Percentiles rank a stretch among this genome's conserved stretches.
These are phyloP conservation scores for Meteorus sp. DNA, from an alignment of 1,140 invertebrate species.

Conservation along the genomic window DNA sequence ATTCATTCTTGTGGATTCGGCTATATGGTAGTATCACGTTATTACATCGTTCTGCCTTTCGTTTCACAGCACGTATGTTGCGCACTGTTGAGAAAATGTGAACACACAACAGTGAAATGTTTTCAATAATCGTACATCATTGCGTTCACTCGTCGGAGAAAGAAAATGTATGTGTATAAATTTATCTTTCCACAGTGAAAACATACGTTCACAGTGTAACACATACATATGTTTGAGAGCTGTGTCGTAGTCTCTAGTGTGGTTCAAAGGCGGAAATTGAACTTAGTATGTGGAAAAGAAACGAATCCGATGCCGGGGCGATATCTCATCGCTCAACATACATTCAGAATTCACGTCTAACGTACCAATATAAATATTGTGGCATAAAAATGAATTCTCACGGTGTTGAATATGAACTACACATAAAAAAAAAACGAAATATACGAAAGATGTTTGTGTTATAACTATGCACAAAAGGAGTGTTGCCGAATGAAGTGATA, in stretches of 20 bases:
- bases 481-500: too few species aligned
- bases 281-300: slow-evolving; percentile 15
- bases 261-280: slow-evolving; percentile 32
- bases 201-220: too few species aligned
- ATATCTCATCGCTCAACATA: too few species aligned
- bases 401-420: too few species aligned
- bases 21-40: too few species aligned
- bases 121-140: slow-evolving; percentile 39
- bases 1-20: background rate
- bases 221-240: background rate
- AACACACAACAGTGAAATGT: slow-evolving; percentile 11
- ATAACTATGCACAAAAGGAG: too few species aligned
- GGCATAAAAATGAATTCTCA: too few species aligned
- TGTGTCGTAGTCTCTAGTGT: background rate
- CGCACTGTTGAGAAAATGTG: background rate
- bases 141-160: slow-evolving; percentile 25
- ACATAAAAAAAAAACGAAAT: too few species aligned
- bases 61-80: slow-evolving; percentile 16
- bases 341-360: too few species aligned
- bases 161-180: slow-evolving; percentile 29
- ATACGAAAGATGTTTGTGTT: too few species aligned
- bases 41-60: slow-evolving; percentile 1
- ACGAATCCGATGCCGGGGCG: background rate
- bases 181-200: background rate
- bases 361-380: too few species aligned